Percentiles rank a stretch among this genome's conserved stretches.
phyloP scores from a whole-genome alignment of 2,113 vertebrate genomes.

The Telmatochromis brachygnathus region DNA sequence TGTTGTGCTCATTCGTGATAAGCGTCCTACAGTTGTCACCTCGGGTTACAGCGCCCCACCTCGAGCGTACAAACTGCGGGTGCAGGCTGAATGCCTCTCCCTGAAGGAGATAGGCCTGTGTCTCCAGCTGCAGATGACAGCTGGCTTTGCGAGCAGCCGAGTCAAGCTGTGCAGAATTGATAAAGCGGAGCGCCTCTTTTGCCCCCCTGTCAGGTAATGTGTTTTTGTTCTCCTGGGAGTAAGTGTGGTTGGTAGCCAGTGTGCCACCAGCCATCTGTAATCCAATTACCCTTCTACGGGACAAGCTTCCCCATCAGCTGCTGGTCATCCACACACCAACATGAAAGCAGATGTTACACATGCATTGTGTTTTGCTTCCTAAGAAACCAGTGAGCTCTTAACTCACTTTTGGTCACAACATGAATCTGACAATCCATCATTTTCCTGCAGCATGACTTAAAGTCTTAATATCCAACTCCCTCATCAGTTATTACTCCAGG shows the following conservation, averaged over 20 bases:
- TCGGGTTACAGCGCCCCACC: not conserved
- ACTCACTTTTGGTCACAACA: not conserved
- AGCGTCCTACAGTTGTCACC: constrained; percentile 15
- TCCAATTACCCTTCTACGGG: constrained; percentile 33
- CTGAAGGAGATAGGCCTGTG: not conserved
- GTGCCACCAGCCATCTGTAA: constrained; percentile 26
- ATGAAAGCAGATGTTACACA: not conserved
- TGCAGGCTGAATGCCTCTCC: not conserved
- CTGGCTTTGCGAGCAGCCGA: constrained; percentile 13
- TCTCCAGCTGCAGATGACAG: not conserved
- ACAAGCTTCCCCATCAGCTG: not conserved
- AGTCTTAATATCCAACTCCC: constrained; percentile 11
- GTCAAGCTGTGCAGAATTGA: constrained; percentile 56
- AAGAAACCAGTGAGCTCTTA: not conserved
- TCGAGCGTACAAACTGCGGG: not conserved
- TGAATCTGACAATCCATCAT: not conserved
- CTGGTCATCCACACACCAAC: not conserved
- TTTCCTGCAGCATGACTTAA: constrained; percentile 3
- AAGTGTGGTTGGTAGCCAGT: constrained; percentile 17
- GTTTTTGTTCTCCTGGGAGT: constrained; percentile 31
- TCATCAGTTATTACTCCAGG: not conserved
- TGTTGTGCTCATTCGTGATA: not conserved
- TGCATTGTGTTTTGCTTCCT: not conserved
- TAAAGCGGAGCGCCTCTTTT: constrained; percentile 43
- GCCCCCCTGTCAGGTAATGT: constrained; percentile 24